Evolutionary conservation across 2,113 vertebrate species (phyloP).

Genomic region (Collichthys lucidus): DNA sequence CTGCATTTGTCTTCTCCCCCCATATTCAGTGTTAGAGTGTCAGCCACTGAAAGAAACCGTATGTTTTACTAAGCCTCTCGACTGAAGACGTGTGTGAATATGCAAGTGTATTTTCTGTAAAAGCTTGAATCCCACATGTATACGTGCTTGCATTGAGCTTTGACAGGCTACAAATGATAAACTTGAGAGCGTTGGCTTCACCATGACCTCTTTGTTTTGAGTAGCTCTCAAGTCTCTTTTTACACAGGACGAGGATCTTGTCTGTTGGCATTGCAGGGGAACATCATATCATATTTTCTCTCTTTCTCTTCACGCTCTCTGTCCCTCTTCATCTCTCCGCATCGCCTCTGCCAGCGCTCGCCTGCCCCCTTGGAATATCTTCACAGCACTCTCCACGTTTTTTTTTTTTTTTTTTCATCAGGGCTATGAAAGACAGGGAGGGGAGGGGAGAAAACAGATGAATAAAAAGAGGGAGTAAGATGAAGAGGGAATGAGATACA

Average conservation of each 20-base stretch:
- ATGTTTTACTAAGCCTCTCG: slow-evolving; percentile 68
- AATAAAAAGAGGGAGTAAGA: slow-evolving; percentile 73
- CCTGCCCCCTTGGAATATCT: slow-evolving; percentile 71
- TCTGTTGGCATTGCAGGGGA: slow-evolving; percentile 62
- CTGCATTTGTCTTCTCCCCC: slow-evolving; percentile 1
- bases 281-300: slow-evolving; percentile 60
- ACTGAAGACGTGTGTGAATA: slow-evolving; percentile 37
- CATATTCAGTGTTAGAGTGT: slow-evolving; percentile 62
- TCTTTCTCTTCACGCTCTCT: slow-evolving; percentile 39
- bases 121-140: slow-evolving; percentile 23
- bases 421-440: slow-evolving; percentile 66
- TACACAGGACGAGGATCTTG: slow-evolving; percentile 62
- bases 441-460: slow-evolving; percentile 55
- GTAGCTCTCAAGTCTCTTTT: slow-evolving; percentile 60
- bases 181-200: slow-evolving; percentile 43
- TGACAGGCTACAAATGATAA: slow-evolving; percentile 58
- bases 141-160: slow-evolving; percentile 23
- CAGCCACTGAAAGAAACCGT: slow-evolving; percentile 54
- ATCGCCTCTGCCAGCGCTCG: slow-evolving; percentile 58
- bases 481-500: slow-evolving; percentile 77
- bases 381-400: slow-evolving; percentile 46
- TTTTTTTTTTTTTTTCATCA: slow-evolving; percentile 61
- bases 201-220: slow-evolving; percentile 61
- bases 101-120: slow-evolving; percentile 13
- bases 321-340: slow-evolving; percentile 67